A percentile compares a stretch with the other conserved stretches of the same genome.
phyloP scores from a whole-genome alignment of 1,140 invertebrate species.

The Scaptomyza hsui region DNA sequence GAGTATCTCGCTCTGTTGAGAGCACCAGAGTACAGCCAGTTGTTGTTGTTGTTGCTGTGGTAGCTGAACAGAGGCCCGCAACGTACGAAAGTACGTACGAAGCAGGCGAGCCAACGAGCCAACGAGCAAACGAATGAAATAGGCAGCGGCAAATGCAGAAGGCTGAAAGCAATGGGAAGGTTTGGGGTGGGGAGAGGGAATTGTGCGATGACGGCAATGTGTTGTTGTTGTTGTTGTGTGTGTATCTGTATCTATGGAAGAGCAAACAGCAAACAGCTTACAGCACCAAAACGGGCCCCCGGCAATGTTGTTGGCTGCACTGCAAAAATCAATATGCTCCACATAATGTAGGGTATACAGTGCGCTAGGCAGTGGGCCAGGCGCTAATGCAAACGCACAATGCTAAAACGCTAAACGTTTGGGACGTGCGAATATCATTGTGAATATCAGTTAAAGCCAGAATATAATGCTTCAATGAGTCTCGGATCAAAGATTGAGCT shows the following conservation, averaged over 20 bases:
- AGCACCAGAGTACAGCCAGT: slow-evolving; percentile 59
- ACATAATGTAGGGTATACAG: slow-evolving; percentile 35
- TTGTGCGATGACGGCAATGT: slow-evolving; percentile 34
- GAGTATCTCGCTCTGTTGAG: slow-evolving; percentile 69
- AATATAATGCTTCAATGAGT: background rate
- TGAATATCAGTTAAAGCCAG: background rate
- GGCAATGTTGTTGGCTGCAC: slow-evolving; percentile 16
- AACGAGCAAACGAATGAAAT: slow-evolving; percentile 54
- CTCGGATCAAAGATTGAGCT: background rate
- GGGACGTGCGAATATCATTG: slow-evolving; percentile 16
- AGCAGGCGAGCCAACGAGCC: slow-evolving; percentile 42
- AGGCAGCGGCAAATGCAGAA: slow-evolving; percentile 31
- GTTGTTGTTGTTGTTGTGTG: slow-evolving; percentile 25
- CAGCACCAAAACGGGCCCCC: slow-evolving; percentile 38
- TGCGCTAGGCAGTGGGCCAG: slow-evolving; percentile 34
- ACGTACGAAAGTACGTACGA: slow-evolving; percentile 56
- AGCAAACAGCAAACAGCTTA: slow-evolving; percentile 45
- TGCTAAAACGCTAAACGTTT: slow-evolving; percentile 32
- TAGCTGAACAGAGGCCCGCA: slow-evolving; percentile 55
- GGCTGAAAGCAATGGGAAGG: slow-evolving; percentile 2
- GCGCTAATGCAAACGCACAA: slow-evolving; percentile 40
- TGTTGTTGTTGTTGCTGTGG: background rate
- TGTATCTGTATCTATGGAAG: slow-evolving; percentile 48
- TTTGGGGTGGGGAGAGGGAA: background rate
- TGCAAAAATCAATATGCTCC: slow-evolving; percentile 37